Conservation (phyloP, 2,113 vertebrate genomes). For the Hassar affinis region DNA sequence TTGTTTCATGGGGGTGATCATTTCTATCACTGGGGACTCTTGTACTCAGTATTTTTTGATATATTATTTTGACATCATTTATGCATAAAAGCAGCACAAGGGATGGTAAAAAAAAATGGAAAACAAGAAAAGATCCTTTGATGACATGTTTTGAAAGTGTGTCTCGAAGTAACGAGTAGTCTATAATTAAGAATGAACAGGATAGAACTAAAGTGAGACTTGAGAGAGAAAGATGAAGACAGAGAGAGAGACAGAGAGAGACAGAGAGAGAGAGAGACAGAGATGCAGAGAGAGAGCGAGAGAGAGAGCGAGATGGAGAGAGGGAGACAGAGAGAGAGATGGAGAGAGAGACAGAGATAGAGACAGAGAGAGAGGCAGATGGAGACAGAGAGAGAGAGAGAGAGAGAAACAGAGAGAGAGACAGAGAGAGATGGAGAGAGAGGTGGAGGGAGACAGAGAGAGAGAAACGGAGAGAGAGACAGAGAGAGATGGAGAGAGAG, state of each 20-base stretch:
- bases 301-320: background rate
- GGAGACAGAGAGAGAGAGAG: too few relatives aligned
- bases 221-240: background rate
- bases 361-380: background rate
- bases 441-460: too few relatives aligned
- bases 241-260: background rate
- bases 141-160: slow-evolving; percentile 25
- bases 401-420: background rate
- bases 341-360: background rate
- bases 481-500: background rate
- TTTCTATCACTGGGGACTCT: background rate
- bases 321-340: background rate
- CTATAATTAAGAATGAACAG: slow-evolving; percentile 19
- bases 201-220: background rate
- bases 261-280: background rate
- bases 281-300: background rate
- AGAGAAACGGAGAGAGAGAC: background rate
- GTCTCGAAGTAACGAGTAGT: background rate
- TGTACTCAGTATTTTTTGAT: background rate
- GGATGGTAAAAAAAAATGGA: slow-evolving; percentile 10
- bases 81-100: slow-evolving; percentile 26
- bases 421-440: background rate
- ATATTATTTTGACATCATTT: slow-evolving; percentile 1
- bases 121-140: slow-evolving; percentile 19
- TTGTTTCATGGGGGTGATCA: background rate